Percentiles rank a stretch among this genome's conserved stretches.
phyloP scores from a whole-genome alignment of 1,140 invertebrate species.

The Macrosteles quadrilineatus region DNA sequence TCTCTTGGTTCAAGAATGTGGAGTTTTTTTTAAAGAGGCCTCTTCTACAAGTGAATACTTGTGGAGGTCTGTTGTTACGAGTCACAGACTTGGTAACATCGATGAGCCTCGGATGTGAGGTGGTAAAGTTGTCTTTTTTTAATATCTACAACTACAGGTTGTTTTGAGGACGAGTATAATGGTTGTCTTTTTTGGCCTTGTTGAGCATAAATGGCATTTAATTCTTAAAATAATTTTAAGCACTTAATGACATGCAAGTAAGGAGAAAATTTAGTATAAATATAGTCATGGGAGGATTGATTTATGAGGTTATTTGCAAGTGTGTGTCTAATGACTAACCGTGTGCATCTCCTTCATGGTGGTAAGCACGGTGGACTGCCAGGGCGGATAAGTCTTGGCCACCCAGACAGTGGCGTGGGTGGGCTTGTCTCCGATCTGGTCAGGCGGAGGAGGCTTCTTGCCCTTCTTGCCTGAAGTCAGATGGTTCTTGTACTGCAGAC shows the following conservation, averaged over 20 bases:
- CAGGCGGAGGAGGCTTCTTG: slow-evolving; percentile 61
- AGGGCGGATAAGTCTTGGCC: slow-evolving; percentile 90
- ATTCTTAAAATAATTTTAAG: neutral
- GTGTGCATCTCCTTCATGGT: slow-evolving; percentile 77
- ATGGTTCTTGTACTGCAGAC: slow-evolving; percentile 80
- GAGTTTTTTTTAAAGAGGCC: too few species aligned
- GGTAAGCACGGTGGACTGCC: slow-evolving; percentile 87
- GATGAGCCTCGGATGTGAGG: too few species aligned
- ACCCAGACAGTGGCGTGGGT: slow-evolving; percentile 84
- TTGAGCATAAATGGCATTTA: too few species aligned
- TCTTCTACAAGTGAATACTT: too few species aligned
- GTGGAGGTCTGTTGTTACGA: too few species aligned
- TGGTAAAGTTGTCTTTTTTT: too few species aligned
- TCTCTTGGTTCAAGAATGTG: too few species aligned
- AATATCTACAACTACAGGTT: too few species aligned
- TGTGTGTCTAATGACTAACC: slow-evolving; percentile 58
- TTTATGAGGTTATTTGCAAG: neutral
- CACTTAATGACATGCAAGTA: neutral
- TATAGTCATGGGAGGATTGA: neutral
- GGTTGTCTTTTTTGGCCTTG: too few species aligned
- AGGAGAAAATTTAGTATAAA: neutral
- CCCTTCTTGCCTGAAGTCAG: slow-evolving; percentile 58
- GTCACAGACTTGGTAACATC: too few species aligned
- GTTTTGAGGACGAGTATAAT: too few species aligned
- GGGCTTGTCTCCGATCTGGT: slow-evolving; percentile 62